phyloP scores from a whole-genome alignment of 2,797 vertebrate species.

The Tadarida brasiliensis region DNA sequence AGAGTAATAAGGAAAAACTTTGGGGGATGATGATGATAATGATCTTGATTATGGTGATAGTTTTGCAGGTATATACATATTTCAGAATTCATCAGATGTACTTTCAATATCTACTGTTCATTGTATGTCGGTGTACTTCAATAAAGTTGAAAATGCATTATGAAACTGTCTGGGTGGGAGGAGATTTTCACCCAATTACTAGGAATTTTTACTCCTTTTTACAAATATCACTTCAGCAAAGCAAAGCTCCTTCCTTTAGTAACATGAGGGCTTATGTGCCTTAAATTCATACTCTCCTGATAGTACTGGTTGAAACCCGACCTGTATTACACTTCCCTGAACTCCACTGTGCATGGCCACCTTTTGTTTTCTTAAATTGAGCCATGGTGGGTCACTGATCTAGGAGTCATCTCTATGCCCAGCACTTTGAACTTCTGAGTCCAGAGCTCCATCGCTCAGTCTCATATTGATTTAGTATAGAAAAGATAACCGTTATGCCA shows the following conservation, averaged over 20 bases:
- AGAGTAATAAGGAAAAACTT: constrained; percentile 13
- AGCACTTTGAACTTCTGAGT: constrained; percentile 1
- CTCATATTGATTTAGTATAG: neutral
- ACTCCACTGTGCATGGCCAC: neutral
- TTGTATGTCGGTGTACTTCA: neutral
- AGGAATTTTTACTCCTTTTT: neutral
- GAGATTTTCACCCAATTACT: neutral
- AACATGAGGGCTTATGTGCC: neutral
- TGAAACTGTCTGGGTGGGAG: neutral
- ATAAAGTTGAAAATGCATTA: neutral
- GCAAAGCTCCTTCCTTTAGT: constrained; percentile 26
- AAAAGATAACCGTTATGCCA: neutral
- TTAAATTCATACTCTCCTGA: neutral
- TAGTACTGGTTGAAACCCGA: neutral
- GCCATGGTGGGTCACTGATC: neutral
- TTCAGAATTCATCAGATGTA: neutral
- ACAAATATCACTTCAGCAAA: neutral
- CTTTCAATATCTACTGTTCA: neutral
- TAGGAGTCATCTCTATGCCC: neutral
- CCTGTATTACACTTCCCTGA: neutral
- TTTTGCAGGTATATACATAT: neutral
- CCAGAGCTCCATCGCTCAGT: neutral
- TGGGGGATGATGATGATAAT: neutral
- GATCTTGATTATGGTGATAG: neutral
- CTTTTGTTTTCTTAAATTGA: neutral